Evolutionary conservation across 2,888 invertebrate species (phyloP).

Genomic region (Sthenelais limicola): DNA sequence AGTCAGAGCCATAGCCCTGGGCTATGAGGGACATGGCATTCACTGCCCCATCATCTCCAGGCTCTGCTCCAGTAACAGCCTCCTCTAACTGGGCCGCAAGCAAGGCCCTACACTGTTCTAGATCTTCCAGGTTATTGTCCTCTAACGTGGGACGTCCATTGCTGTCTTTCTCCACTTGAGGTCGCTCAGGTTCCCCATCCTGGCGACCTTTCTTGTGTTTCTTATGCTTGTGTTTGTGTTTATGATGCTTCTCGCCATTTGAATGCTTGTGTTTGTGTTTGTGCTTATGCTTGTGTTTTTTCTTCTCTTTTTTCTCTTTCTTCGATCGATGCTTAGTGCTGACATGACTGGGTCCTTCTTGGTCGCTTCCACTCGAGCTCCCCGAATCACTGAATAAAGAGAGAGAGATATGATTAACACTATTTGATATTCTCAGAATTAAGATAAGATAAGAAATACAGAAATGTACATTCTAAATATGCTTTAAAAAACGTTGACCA

Average conservation of each 20-base stretch:
- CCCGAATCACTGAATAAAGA: slow-evolving; percentile 33
- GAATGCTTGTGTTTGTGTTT: slow-evolving; percentile 75
- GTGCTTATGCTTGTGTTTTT: slow-evolving; percentile 49
- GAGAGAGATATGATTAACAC: neutral
- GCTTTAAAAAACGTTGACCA: too few relatives aligned
- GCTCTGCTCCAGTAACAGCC: slow-evolving; percentile 40
- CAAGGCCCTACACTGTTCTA: slow-evolving; percentile 70
- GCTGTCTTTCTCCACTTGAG: neutral
- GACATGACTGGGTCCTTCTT: slow-evolving; percentile 2
- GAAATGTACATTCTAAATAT: too few relatives aligned
- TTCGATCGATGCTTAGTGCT: slow-evolving; percentile 27
- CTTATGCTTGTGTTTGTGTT: slow-evolving; percentile 57
- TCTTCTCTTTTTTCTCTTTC: slow-evolving; percentile 49
- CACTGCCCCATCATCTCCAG: slow-evolving; percentile 47
- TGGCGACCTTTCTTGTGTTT: slow-evolving; percentile 58
- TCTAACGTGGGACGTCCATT: slow-evolving; percentile 53
- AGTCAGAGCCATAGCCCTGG: slow-evolving; percentile 62
- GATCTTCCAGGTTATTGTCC: slow-evolving; percentile 64
- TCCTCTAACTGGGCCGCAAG: slow-evolving; percentile 67
- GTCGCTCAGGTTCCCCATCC: slow-evolving; percentile 30
- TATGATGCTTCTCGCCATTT: slow-evolving; percentile 51
- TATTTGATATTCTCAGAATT: too few relatives aligned
- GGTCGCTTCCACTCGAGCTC: slow-evolving; percentile 26
- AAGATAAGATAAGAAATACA: too few relatives aligned
- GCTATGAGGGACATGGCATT: slow-evolving; percentile 64